Evolutionary conservation across 1,140 invertebrate genomes (phyloP), one percentile per base, ranked within the genome.

Genomic region (Dinoponera quadriceps): DNA sequence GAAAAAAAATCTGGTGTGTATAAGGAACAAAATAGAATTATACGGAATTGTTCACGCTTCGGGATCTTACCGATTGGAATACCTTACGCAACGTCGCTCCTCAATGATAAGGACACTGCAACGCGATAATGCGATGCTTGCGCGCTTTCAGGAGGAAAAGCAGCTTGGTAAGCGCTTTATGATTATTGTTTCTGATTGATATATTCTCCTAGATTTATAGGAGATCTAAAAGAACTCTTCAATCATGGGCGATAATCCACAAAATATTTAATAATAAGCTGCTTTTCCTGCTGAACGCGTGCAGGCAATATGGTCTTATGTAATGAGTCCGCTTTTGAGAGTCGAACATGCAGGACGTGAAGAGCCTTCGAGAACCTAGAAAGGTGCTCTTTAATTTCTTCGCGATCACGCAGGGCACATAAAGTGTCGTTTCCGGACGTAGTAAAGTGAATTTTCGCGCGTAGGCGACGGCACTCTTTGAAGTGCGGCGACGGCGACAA

Each of bases 391-490:
- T 74, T 88, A 82, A 83, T 88, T 78, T 71, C 77, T 88, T 78
- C 5, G 63, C 38, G 69, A 84, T 74, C 77, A 87, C 62, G 77
- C 57, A 51, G 51, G 65, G 44, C 20, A 59, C 72, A 74, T 88
- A 88, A 88, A 88, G 66, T 66, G 65, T 4, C 60, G 27, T 48
- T 85, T 88, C 78, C 86, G 78, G 83, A 82, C 63, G 55, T 51
- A 38, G 74, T 49, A 84, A 80, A 84, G 75, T 44, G 54, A 48
- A 54, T 77, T 83, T 88, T 88, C 66, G 72, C 77, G 72, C 72
- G 83, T 87, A 55, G 83, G 66, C 49, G 73, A 49, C 77, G 85
- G 77, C 27, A 49, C 16, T 14, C 77, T 88, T 88, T 88, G 83
- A 88, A 74, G 59, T 74, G 25, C 60, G 27, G 57, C 49, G 60